These are phyloP conservation scores for Potamilus streckersoni DNA, from an alignment of 1,140 invertebrate species.

Conservation along the genomic window DNA sequence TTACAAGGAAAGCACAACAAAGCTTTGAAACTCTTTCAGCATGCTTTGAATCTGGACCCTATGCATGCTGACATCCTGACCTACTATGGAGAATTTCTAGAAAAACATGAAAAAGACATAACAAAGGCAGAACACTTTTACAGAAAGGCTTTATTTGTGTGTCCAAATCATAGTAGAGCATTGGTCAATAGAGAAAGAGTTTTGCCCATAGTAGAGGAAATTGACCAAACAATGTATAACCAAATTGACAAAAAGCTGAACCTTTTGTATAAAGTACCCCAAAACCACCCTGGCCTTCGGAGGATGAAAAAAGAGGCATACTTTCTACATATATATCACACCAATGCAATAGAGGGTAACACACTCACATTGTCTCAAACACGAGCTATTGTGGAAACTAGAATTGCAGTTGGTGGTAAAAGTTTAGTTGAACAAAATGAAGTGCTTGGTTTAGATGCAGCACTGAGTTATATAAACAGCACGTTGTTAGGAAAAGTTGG, in stretches of 20 bases:
- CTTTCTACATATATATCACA: conserved; percentile 97
- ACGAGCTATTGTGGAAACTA: conserved; percentile 90
- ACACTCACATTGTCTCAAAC: conserved; percentile 96
- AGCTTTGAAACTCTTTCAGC: conserved; percentile 87
- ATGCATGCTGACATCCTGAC: conserved; percentile 92
- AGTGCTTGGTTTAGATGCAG: conserved; percentile 82
- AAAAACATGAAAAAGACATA: conserved; percentile 86
- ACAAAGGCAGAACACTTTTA: conserved; percentile 92
- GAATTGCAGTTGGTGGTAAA: conserved; percentile 92
- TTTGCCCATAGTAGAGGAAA: conserved; percentile 87
- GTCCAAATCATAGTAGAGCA: conserved; percentile 82
- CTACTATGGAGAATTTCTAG: conserved; percentile 93
- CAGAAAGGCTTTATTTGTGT: conserved; percentile 81
- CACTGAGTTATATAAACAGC: conserved; percentile 96
- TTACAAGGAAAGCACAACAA: conserved; percentile 84
- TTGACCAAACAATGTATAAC: conserved; percentile 83
- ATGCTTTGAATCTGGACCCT: conserved; percentile 90
- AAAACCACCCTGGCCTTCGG: conserved; percentile 81
- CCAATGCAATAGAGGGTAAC: conserved; percentile 97
- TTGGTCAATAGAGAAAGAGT: conserved; percentile 82
- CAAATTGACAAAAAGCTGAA: conserved; percentile 90
- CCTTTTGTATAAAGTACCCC: conserved; percentile 83
- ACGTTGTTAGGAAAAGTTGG: conserved; percentile 79
- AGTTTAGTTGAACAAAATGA: conserved; percentile 98
- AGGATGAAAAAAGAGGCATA: conserved; percentile 94